Evolutionary conservation across 2,888 invertebrate species (phyloP), one percentile per base, ranked within the genome.

Genomic region (Cotesia congregata): DNA sequence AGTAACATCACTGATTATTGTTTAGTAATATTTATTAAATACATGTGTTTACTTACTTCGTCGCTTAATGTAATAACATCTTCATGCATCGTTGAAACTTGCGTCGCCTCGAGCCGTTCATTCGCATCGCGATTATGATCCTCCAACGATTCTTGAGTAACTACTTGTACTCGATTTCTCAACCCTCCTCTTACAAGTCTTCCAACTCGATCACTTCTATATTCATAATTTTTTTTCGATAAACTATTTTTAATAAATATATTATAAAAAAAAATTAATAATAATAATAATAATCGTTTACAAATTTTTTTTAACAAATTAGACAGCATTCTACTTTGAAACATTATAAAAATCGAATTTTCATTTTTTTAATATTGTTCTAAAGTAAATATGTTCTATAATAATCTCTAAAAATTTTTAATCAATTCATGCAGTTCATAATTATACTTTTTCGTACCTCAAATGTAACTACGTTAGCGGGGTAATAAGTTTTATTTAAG

Each of bases 1-100:
- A 65, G 17, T 59, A 65, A 1, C 39, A 65, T 70, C 5, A 17
- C 5, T 20, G 1, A 39, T 12, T 50, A 6, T 50, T 75, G 61
- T 38, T 74, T 30, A 59, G 12, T 71, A 64, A 72, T 50, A 15
- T 30, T 20, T 39, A 17, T 15, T 38, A 68, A 62, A 59, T 61
- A 50, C 30, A 30, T 30, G 3, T 30, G 30, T 6, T 20, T 15
- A 62, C 9, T 30, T 80, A 93, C 95, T 92, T 95, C 96, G 89
- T 94, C 93, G 86, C 96, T 96, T 64, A 97, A 92, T 38, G 95
- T 94, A 0, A 95, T 95, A 20, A 97, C 96, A 88, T 97, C 96
- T 84, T 96, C 95, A 86, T 96, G 96, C 79, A 96, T 89, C 67
- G 94, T 94, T 12, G 94, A 93, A 70, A 96, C 95, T 88, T 96